A percentile compares a stretch with the other conserved stretches of the same genome.
phyloP scores from a whole-genome alignment of 2,113 vertebrate genomes.

The Pogona vitticeps region DNA sequence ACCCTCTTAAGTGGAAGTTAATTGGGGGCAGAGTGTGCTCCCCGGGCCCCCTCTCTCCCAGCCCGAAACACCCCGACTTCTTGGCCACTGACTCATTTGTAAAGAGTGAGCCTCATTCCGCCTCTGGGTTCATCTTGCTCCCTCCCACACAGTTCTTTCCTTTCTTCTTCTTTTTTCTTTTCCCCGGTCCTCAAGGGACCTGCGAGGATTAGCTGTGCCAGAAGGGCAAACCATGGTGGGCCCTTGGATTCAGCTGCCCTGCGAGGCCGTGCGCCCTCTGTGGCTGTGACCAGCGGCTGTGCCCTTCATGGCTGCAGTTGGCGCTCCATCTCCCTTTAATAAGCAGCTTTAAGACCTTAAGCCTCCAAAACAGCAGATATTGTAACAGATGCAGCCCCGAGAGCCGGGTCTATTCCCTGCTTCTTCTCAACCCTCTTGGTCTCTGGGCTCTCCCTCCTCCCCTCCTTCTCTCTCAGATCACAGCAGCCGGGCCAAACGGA shows the following conservation, averaged over 20 bases:
- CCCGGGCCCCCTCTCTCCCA: background rate
- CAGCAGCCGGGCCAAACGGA: background rate
- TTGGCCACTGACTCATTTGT: background rate
- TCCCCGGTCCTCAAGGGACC: background rate
- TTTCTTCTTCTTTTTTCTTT: too few species aligned
- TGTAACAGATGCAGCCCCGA: background rate
- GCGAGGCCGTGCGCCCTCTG: background rate
- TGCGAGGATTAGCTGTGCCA: background rate
- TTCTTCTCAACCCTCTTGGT: background rate
- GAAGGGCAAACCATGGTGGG: background rate
- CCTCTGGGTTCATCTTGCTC: too few species aligned
- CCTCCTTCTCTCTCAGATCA: background rate
- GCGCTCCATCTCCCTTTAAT: background rate
- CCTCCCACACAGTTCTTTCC: too few species aligned
- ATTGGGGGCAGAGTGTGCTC: background rate
- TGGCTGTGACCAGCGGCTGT: background rate
- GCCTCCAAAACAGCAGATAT: background rate
- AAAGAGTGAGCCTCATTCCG: too few species aligned
- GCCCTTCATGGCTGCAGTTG: background rate
- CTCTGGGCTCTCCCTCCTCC: background rate
- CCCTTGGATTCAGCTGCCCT: background rate
- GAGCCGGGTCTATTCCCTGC: background rate
- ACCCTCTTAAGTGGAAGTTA: background rate
- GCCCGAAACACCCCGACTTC: background rate
- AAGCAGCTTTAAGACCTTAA: background rate